A percentile compares a stretch with the other conserved stretches of the same genome.
These are phyloP conservation scores for Drosophila aldrichi DNA, from an alignment of 2,888 invertebrate species.

Conservation along the genomic window DNA sequence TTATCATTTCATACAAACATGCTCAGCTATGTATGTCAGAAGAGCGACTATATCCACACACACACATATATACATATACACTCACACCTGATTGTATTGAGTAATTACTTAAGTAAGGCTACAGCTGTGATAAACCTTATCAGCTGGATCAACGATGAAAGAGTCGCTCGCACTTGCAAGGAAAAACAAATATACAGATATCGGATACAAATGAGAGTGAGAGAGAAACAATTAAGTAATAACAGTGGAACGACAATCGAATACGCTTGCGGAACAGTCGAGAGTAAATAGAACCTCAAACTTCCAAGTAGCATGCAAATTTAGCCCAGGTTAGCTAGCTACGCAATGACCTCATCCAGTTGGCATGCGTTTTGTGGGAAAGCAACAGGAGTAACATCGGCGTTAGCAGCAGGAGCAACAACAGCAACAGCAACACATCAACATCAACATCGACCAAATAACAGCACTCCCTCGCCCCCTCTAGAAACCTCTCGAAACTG, in stretches of 20 bases:
- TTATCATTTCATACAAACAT: slow-evolving; percentile 20
- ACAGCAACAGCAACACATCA: neutral
- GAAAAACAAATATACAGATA: slow-evolving; percentile 24
- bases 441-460: slow-evolving; percentile 38
- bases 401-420: slow-evolving; percentile 5
- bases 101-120: slow-evolving; percentile 56
- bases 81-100: slow-evolving; percentile 8
- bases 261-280: slow-evolving; percentile 18
- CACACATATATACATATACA: neutral
- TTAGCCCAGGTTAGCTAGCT: slow-evolving; percentile 29
- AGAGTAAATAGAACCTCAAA: slow-evolving; percentile 47
- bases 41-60: neutral
- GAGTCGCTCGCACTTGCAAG: slow-evolving; percentile 38
- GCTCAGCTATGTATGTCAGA: neutral
- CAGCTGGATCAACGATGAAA: slow-evolving; percentile 45
- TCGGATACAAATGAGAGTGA: neutral
- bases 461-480: neutral
- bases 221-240: slow-evolving; percentile 21
- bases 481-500: slow-evolving; percentile 1
- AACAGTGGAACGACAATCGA: slow-evolving; percentile 9
- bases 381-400: slow-evolving; percentile 49
- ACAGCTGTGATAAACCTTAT: slow-evolving; percentile 48
- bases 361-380: slow-evolving; percentile 17
- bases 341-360: slow-evolving; percentile 70
- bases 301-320: slow-evolving; percentile 45